Base-by-base conservation (phyloP, 1,140 invertebrate species). In the Callitettix versicolor region DNA sequence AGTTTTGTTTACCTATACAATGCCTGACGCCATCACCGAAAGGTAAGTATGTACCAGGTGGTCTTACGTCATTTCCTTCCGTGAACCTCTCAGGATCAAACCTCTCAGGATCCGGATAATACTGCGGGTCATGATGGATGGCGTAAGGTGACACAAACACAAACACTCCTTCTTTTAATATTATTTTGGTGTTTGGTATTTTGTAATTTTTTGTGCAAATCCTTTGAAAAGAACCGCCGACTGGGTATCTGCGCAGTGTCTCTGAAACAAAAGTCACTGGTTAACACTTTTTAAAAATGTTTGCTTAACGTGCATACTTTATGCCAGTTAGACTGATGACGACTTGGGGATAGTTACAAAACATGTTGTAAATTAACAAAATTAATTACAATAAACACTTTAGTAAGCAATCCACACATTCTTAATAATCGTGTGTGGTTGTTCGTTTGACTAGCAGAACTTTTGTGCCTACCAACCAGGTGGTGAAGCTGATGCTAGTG, bases 11-110 rank as follows among this genome's bases (percentile, higher is more conserved):
- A 76, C 74, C 76, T 52, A 82, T 79, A 65, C 81, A 85, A 59
- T 76, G 76, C 30, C 82, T 69, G 0, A 77, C 76, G 4, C 70
- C 82, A 57, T 78, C 79, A 7, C 80, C 80, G 63, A 82, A 85
- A 1, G 80, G 79, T 14, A 83, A 61, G 56, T 73, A 80, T 0
- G 66, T 67, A 49, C 62, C 75, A 1, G 69, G 62, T 12, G 57
- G 51, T 44, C 68, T 65, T 20, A 73, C 63, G 3, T 60, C 58
- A 18, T 68, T 68, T 6, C 71, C 69, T 50, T 69, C 71, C 2
- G 65, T 68, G 67, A 89, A 90, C 58, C 88, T 72, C 42, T 88
- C 82, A 0, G 90, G 90, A 62, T 81, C 75, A 65, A 84, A 93
- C 7, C 65, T 65, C 4, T 81, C 71, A 0, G 88, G 84, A 38